Conservation (phyloP, 2,113 vertebrate genomes). For the Nibea coibor region DNA sequence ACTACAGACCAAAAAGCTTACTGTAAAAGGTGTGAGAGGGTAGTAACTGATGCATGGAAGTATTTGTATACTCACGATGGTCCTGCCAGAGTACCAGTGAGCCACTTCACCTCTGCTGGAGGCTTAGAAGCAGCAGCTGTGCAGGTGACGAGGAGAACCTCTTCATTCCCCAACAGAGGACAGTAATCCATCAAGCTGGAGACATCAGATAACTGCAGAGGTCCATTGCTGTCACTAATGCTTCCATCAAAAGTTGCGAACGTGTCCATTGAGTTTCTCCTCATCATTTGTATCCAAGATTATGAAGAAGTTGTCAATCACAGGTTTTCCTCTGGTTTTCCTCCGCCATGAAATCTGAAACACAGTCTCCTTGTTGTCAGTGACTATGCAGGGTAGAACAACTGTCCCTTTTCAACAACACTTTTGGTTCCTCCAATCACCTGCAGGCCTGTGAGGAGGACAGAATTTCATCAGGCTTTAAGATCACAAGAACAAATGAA, state of each 20-base stretch:
- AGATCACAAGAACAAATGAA: background rate
- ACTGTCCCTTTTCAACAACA: background rate
- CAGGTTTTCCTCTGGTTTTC: constrained; percentile 21
- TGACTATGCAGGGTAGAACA: constrained; percentile 58
- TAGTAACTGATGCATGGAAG: background rate
- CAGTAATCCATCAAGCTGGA: background rate
- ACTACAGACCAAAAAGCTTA: too few species aligned
- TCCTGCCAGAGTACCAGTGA: background rate
- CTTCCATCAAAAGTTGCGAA: constrained; percentile 45
- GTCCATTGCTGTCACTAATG: constrained; percentile 10
- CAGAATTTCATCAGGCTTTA: background rate
- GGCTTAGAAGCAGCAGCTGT: constrained; percentile 60
- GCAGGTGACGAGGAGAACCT: constrained; percentile 57
- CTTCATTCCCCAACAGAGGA: constrained; percentile 20
- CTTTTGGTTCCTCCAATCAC: constrained; percentile 34
- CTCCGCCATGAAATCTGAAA: constrained; percentile 74
- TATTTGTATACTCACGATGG: constrained; percentile 62
- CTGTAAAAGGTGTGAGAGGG: too few species aligned
- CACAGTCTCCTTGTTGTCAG: background rate
- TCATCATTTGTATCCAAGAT: rapidly evolving
- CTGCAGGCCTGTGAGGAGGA: constrained; percentile 32
- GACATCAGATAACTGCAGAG: constrained; percentile 50
- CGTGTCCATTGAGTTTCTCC: background rate
- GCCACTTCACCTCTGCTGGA: constrained; percentile 58
- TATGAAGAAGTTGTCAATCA: background rate